Evolutionary conservation across 2,888 invertebrate species (phyloP).

Genomic region (Nemurella pictetii): DNA sequence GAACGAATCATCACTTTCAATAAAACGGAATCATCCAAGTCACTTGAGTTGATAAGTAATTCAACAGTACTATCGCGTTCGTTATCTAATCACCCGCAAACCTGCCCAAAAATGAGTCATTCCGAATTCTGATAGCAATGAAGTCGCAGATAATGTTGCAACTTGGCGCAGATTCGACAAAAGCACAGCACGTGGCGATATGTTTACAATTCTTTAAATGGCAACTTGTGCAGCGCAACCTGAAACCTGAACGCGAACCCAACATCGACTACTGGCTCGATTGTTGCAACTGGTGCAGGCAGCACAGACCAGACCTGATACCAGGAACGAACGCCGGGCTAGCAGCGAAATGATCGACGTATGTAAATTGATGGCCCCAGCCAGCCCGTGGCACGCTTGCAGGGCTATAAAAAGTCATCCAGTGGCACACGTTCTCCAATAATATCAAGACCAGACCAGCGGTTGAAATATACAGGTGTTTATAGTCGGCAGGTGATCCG

Average conservation of each 20-base stretch:
- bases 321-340: no score
- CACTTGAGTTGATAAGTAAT: background rate
- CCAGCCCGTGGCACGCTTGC: background rate
- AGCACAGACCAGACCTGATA: no score
- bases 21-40: background rate
- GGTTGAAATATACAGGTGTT: background rate
- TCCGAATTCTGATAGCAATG: background rate
- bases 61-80: background rate
- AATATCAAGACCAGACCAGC: background rate
- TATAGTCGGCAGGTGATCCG: background rate
- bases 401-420: background rate
- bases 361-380: no score
- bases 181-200: background rate
- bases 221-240: background rate
- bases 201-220: background rate
- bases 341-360: no score
- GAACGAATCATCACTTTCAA: background rate
- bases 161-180: background rate
- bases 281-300: no score
- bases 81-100: background rate
- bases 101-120: background rate
- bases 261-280: no score
- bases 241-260: background rate
- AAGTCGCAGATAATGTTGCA: background rate
- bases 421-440: background rate